These are phyloP conservation scores for Acrossocheilus fasciatus DNA, from an alignment of 2,797 vertebrate genomes.

Conservation along the genomic window DNA sequence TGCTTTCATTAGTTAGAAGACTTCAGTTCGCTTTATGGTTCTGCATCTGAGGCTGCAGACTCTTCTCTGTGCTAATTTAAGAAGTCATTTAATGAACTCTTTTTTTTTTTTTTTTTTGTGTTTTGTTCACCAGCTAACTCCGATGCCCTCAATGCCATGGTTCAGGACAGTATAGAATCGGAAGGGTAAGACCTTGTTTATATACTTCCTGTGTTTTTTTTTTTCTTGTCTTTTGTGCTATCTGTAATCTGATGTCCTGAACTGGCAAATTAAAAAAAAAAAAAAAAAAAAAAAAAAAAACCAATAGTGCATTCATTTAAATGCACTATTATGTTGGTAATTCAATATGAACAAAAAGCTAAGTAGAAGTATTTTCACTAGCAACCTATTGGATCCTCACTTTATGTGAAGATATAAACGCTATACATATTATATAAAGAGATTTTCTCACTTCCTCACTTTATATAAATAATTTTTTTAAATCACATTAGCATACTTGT, in stretches of 20 bases:
- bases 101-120: background rate
- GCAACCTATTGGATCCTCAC: background rate
- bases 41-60: background rate
- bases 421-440: background rate
- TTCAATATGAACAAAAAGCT: background rate
- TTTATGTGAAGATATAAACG: background rate
- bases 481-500: background rate
- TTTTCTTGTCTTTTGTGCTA: background rate
- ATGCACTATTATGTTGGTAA: background rate
- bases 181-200: conserved; percentile 84
- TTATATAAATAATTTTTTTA: background rate
- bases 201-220: background rate
- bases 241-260: no score
- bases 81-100: background rate
- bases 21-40: conserved; percentile 44
- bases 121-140: conserved; percentile 84
- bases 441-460: background rate
- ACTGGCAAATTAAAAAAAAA: background rate
- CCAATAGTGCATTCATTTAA: background rate
- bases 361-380: background rate
- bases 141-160: conserved; percentile 94
- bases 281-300: background rate
- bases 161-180: conserved; percentile 88
- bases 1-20: conserved; percentile 3
- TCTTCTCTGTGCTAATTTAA: conserved; percentile 10